phyloP scores from a whole-genome alignment of 2,888 invertebrate genomes.

The Drosophila conformis region DNA sequence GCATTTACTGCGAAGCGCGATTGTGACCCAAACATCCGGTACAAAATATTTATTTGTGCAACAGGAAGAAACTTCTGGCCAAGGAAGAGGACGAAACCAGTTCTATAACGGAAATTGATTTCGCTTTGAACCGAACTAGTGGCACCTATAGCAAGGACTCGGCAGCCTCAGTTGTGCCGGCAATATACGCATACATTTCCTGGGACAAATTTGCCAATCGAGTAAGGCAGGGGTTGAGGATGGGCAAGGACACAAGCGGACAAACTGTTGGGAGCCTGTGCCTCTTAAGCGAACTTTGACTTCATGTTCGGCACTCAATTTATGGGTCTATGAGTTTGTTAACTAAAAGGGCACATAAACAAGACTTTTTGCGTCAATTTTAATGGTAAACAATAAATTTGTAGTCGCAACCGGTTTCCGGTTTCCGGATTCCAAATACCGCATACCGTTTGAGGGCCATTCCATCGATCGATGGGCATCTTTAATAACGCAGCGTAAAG shows the following conservation, averaged over 20 bases:
- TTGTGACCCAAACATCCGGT: constrained; percentile 78
- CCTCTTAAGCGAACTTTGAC: constrained; percentile 75
- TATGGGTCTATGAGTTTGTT: constrained; percentile 80
- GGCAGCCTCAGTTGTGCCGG: constrained; percentile 14
- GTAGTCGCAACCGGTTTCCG: constrained; percentile 36
- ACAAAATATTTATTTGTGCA: constrained; percentile 77
- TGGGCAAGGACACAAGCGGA: not conserved
- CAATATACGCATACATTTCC: constrained; percentile 74
- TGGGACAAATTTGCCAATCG: constrained; percentile 76
- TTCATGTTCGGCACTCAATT: constrained; percentile 74
- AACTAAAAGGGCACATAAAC: constrained; percentile 79
- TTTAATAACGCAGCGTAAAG: constrained; percentile 37
- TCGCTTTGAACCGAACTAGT: constrained; percentile 56
- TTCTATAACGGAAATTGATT: constrained; percentile 73
- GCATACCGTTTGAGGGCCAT: not conserved
- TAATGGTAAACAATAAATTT: constrained; percentile 74
- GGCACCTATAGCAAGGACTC: constrained; percentile 30
- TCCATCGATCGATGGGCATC: constrained; percentile 37
- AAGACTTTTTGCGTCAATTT: constrained; percentile 73
- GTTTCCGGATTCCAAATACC: constrained; percentile 21
- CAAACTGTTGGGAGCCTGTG: constrained; percentile 20
- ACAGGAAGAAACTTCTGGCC: constrained; percentile 74
- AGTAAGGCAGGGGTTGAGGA: not conserved
- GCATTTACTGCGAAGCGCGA: constrained; percentile 42
- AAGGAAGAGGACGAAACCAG: constrained; percentile 51